Evolutionary conservation across 1,140 invertebrate species (phyloP).

Genomic region (Bombus pyrosoma): DNA sequence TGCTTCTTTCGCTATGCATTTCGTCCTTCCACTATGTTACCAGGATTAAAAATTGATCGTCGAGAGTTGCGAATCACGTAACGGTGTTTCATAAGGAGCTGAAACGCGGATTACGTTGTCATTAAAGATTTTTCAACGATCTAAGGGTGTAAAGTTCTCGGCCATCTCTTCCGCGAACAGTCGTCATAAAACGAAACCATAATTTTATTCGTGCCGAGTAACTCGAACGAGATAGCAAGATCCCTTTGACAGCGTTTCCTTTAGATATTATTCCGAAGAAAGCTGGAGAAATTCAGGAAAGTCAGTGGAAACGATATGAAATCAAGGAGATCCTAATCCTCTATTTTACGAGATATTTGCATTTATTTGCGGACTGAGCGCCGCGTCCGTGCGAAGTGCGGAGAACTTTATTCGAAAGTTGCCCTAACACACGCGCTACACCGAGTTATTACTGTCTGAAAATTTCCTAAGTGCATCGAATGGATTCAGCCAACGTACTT

Average conservation of each 20-base stretch:
- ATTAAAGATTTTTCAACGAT: too few species aligned
- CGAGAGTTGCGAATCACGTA: too few species aligned
- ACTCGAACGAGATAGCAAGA: neutral
- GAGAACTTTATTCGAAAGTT: slow-evolving; percentile 30
- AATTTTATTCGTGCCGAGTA: neutral
- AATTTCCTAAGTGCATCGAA: slow-evolving; percentile 44
- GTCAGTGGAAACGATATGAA: neutral
- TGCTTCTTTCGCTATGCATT: too few species aligned
- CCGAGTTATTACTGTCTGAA: slow-evolving; percentile 28
- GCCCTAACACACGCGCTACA: neutral
- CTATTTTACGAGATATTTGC: slow-evolving; percentile 25
- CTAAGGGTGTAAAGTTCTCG: too few species aligned
- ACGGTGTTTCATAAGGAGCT: too few species aligned
- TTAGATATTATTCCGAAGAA: neutral
- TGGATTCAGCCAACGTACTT: slow-evolving; percentile 35
- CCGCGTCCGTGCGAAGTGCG: too few species aligned
- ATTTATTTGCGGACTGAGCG: slow-evolving; percentile 2
- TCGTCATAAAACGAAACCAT: too few species aligned
- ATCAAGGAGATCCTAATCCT: slow-evolving; percentile 5
- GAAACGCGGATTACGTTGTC: too few species aligned
- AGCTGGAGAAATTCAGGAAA: neutral
- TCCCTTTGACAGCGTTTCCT: neutral
- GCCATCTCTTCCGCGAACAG: too few species aligned
- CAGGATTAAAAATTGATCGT: too few species aligned
- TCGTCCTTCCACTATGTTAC: too few species aligned